Conservation (phyloP, 2,113 vertebrate genomes). For the Corythaixoides concolor region DNA sequence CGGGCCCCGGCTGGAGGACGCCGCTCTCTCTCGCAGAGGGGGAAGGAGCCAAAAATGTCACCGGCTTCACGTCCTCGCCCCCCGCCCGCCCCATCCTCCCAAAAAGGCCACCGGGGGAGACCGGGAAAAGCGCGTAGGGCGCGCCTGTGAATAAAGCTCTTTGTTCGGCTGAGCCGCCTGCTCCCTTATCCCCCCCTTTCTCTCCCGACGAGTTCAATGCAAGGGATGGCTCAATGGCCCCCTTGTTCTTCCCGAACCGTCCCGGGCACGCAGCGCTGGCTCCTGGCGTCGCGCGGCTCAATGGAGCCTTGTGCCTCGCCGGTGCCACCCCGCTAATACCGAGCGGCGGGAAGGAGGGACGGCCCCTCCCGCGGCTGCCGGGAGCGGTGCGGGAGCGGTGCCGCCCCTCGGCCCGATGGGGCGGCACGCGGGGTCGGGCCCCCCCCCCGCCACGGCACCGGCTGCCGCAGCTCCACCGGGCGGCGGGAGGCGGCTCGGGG, state of each 20-base stretch:
- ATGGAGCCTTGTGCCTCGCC: slow-evolving; percentile 68
- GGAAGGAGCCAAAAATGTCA: neutral
- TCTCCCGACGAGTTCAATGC: slow-evolving; percentile 52
- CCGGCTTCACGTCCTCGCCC: neutral
- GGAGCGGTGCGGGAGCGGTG: neutral
- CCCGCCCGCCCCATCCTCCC: neutral
- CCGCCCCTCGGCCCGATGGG: no score
- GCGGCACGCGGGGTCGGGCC: no score
- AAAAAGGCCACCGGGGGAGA: slow-evolving; percentile 53
- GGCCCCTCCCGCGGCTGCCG: slow-evolving; percentile 35
- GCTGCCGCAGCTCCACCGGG: no score
- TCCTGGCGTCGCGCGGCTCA: slow-evolving; percentile 48
- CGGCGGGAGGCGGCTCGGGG: no score
- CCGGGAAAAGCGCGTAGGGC: slow-evolving; percentile 45
- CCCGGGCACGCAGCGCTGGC: slow-evolving; percentile 59
- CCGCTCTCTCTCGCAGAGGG: neutral
- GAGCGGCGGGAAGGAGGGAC: slow-evolving; percentile 51
- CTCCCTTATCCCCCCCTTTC: slow-evolving; percentile 62
- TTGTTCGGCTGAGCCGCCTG: slow-evolving; percentile 74
- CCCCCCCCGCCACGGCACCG: no score
- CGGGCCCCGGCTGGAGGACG: neutral
- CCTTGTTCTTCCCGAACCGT: slow-evolving; percentile 72
- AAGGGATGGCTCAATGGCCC: slow-evolving; percentile 74
- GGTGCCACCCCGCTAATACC: slow-evolving; percentile 62
- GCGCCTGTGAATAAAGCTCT: slow-evolving; percentile 76